phyloP scores from a whole-genome alignment of 2,888 invertebrate species.

The Coelinius sp. region DNA sequence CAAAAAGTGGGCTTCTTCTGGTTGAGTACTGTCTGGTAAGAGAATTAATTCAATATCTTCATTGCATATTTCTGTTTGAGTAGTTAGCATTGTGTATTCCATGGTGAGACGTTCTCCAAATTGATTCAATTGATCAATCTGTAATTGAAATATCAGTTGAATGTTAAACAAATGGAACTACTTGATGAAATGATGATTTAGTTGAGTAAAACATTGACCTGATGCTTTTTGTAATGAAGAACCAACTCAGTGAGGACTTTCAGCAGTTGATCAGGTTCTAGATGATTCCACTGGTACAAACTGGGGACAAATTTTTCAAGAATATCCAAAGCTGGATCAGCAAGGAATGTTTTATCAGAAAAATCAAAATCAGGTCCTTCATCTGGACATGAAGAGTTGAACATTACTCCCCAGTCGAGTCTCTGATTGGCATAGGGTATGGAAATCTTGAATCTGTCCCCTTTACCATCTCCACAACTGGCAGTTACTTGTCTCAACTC shows the following conservation, averaged over 20 bases:
- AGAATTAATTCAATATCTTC: slow-evolving; percentile 79
- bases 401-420: slow-evolving; percentile 80
- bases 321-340: slow-evolving; percentile 74
- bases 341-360: slow-evolving; percentile 78
- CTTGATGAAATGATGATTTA: not conserved
- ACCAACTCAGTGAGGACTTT: slow-evolving; percentile 77
- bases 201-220: slow-evolving; percentile 71
- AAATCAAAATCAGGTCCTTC: slow-evolving; percentile 84
- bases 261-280: slow-evolving; percentile 75
- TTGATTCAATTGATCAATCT: slow-evolving; percentile 73
- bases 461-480: slow-evolving; percentile 61
- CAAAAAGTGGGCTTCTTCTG: slow-evolving; percentile 74
- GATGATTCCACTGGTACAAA: slow-evolving; percentile 77
- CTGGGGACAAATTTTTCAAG: slow-evolving; percentile 75
- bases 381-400: slow-evolving; percentile 76
- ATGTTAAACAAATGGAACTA: not conserved
- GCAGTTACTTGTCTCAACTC: slow-evolving; percentile 47
- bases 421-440: slow-evolving; percentile 81
- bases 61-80: slow-evolving; percentile 72
- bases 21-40: slow-evolving; percentile 71
- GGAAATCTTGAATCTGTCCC: slow-evolving; percentile 76
- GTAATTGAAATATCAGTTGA: slow-evolving; percentile 18
- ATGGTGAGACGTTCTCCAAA: slow-evolving; percentile 74
- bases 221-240: slow-evolving; percentile 76
- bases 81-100: slow-evolving; percentile 78